Conservation (phyloP, 2,113 vertebrate species). For the Calonectris borealis region DNA sequence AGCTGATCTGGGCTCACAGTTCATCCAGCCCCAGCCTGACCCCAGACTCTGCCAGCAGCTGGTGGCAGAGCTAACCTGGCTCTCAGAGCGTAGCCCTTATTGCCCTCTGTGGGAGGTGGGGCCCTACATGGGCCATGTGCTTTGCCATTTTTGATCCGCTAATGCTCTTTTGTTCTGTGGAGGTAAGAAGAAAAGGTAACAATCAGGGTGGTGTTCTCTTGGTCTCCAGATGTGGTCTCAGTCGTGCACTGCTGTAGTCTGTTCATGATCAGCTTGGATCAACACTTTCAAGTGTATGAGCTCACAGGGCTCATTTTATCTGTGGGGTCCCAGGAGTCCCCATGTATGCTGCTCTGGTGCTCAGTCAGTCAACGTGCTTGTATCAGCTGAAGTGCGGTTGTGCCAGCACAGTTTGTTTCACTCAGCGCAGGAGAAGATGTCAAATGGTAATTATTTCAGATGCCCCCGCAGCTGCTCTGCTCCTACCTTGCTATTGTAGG, state of each 20-base stretch:
- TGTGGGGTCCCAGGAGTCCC: accelerated
- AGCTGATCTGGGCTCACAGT: background rate
- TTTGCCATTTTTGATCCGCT: background rate
- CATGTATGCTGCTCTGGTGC: accelerated
- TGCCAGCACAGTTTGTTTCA: background rate
- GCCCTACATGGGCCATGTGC: background rate
- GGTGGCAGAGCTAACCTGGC: background rate
- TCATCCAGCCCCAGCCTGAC: background rate
- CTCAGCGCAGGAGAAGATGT: background rate
- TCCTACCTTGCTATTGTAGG: background rate
- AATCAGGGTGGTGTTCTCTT: background rate
- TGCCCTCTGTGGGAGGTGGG: background rate
- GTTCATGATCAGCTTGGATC: background rate
- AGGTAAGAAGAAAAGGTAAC: background rate
- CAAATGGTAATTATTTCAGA: background rate
- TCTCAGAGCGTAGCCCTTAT: background rate
- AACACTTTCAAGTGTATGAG: background rate
- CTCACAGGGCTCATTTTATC: background rate
- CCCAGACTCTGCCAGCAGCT: background rate
- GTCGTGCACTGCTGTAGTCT: background rate
- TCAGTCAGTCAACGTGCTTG: background rate
- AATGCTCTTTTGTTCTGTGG: background rate
- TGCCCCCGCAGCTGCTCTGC: background rate
- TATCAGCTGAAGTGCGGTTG: background rate
- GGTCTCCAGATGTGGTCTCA: background rate